These are phyloP conservation scores for Hemibates koningsi DNA, from an alignment of 2,113 vertebrate genomes.

Conservation along the genomic window DNA sequence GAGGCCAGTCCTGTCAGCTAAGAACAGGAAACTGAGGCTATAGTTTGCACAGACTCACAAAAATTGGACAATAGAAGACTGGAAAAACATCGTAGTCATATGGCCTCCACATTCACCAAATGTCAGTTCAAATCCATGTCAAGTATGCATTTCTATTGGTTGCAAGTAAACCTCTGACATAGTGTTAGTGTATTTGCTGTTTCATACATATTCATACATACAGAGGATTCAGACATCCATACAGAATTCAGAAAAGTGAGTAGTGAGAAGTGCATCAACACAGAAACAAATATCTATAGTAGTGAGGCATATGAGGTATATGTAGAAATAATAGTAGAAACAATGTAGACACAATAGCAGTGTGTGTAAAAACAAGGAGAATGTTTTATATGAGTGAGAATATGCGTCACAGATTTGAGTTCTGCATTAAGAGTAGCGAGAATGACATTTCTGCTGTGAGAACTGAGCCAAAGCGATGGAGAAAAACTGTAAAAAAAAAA, in stretches of 20 bases:
- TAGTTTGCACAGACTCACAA: neutral
- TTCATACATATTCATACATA: neutral
- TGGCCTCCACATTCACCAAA: neutral
- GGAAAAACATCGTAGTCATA: fast-evolving
- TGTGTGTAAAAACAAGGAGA: neutral
- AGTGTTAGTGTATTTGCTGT: neutral
- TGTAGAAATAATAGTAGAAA: neutral
- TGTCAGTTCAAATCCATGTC: neutral
- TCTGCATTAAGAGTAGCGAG: neutral
- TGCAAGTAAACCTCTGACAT: neutral
- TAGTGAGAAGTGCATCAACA: neutral
- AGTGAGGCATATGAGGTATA: neutral
- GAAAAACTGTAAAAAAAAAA: neutral
- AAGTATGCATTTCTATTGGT: neutral
- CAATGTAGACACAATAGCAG: neutral
- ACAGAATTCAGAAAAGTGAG: neutral
- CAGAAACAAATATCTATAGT: neutral
- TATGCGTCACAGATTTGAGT: neutral
- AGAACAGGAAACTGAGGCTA: neutral
- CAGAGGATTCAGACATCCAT: neutral
- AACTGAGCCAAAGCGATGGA: neutral
- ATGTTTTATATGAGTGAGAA: neutral
- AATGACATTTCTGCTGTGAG: neutral
- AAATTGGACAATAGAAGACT: neutral
- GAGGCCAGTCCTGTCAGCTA: neutral